These are phyloP conservation scores for Vanessa tameamea DNA, from an alignment of 1,140 invertebrate species.

Conservation along the genomic window DNA sequence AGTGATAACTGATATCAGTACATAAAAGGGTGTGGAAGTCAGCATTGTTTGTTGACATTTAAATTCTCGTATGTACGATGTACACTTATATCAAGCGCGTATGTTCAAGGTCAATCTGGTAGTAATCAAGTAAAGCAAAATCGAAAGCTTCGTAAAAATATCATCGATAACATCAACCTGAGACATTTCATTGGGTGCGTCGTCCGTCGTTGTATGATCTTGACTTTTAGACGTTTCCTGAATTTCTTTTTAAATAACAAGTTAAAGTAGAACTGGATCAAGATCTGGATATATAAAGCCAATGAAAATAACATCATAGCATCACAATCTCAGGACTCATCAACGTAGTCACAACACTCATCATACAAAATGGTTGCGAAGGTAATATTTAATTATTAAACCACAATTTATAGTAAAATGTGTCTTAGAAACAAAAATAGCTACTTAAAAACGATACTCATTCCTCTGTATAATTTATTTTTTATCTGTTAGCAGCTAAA, in stretches of 20 bases:
- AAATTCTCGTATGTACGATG: background rate
- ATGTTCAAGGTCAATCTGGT: conserved; percentile 16
- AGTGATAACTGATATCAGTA: too few species aligned
- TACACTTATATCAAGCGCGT: background rate
- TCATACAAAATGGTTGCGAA: conserved; percentile 56
- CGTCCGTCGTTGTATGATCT: conserved; percentile 49
- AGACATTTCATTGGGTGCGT: conserved; percentile 54
- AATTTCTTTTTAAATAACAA: conserved; percentile 61
- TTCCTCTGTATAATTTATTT: background rate
- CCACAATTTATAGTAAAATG: background rate
- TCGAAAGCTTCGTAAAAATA: conserved; percentile 28
- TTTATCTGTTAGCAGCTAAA: background rate
- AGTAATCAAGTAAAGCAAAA: conserved; percentile 28
- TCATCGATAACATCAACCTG: conserved; percentile 23
- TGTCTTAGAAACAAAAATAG: too few species aligned
- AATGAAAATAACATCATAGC: conserved; percentile 17
- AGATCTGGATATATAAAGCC: conserved; percentile 55
- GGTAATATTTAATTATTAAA: conserved; percentile 40
- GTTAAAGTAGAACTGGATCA: conserved; percentile 63
- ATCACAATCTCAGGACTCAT: conserved; percentile 54
- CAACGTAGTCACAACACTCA: conserved; percentile 56
- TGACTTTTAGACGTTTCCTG: conserved; percentile 74
- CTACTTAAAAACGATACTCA: too few species aligned
- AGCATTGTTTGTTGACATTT: background rate
- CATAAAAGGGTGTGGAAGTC: too few species aligned